These are phyloP conservation scores for Hemibagrus wyckioides DNA, from an alignment of 2,113 vertebrate species.

Conservation along the genomic window DNA sequence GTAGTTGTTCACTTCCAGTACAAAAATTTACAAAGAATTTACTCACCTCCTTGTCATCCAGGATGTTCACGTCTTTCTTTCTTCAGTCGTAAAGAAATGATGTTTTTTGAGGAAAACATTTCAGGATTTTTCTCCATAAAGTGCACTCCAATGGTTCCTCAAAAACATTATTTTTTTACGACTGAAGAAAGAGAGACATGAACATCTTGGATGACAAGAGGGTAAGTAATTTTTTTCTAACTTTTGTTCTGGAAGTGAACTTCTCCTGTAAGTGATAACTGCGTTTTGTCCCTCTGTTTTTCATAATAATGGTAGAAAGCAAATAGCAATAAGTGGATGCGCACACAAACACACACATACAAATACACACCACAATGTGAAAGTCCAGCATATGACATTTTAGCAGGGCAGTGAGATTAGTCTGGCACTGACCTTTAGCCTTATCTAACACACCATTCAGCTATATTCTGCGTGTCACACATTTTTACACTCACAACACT, in stretches of 20 bases:
- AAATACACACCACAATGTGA: background rate
- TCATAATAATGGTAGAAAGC: background rate
- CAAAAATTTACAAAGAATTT: too few species aligned
- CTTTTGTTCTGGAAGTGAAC: too few species aligned
- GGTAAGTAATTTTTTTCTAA: too few species aligned
- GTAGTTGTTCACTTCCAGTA: too few species aligned
- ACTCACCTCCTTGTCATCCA: too few species aligned
- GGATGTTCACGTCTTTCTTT: too few species aligned
- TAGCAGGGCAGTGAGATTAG: background rate
- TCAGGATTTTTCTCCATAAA: too few species aligned
- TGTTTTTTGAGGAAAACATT: too few species aligned
- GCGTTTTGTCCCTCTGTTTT: background rate
- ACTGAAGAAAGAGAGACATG: too few species aligned
- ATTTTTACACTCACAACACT: background rate
- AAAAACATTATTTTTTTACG: too few species aligned
- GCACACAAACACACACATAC: background rate
- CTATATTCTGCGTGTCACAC: background rate
- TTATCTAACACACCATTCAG: slow-evolving; percentile 6
- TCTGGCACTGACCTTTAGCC: slow-evolving; percentile 17
- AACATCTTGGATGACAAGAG: too few species aligned
- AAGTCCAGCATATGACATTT: slow-evolving; percentile 31
- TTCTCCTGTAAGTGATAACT: background rate
- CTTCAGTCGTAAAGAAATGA: too few species aligned
- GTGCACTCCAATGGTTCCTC: background rate
- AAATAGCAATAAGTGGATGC: background rate